Evolutionary conservation across 2,797 vertebrate species (phyloP).

Genomic region (Anas flavirostris): DNA sequence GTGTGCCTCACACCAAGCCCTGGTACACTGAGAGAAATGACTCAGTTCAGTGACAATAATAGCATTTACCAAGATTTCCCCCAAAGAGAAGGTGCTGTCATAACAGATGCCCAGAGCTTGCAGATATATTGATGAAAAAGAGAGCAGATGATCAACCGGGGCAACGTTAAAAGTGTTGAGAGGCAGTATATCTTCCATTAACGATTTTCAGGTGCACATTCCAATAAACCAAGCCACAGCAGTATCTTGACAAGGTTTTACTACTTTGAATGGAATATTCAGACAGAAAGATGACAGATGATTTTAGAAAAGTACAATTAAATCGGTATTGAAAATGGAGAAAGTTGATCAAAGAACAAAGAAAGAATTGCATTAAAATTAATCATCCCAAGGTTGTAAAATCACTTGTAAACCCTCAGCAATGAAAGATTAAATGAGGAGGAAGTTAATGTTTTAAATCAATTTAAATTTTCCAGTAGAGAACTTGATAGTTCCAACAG

Average conservation of each 20-base stretch:
- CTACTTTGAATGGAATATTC: slow-evolving; percentile 7
- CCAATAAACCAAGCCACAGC: not conserved
- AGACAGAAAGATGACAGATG: slow-evolving; percentile 49
- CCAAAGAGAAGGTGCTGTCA: slow-evolving; percentile 28
- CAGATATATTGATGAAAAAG: slow-evolving; percentile 18
- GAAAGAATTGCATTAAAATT: slow-evolving; percentile 66
- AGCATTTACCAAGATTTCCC: slow-evolving; percentile 4
- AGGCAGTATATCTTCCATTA: slow-evolving; percentile 22
- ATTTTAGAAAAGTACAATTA: slow-evolving; percentile 46
- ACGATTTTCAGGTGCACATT: slow-evolving; percentile 8
- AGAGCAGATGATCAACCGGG: not conserved
- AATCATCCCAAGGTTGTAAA: slow-evolving; percentile 55
- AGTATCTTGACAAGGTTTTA: not conserved
- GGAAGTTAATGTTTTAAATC: slow-evolving; percentile 65
- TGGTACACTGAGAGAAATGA: not conserved
- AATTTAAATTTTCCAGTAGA: slow-evolving; percentile 64
- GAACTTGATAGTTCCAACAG: slow-evolving; percentile 11
- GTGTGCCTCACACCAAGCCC: not conserved
- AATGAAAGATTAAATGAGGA: slow-evolving; percentile 65
- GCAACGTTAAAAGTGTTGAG: slow-evolving; percentile 21
- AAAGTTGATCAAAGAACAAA: slow-evolving; percentile 66
- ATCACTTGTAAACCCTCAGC: slow-evolving; percentile 56
- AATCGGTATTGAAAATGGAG: slow-evolving; percentile 50
- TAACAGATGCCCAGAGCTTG: slow-evolving; percentile 4
- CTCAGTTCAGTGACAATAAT: slow-evolving; percentile 6